Percentiles rank a stretch among this genome's conserved stretches.
These are phyloP conservation scores for Dendrolimus kikuchii DNA, from an alignment of 1,140 invertebrate genomes.

Conservation along the genomic window DNA sequence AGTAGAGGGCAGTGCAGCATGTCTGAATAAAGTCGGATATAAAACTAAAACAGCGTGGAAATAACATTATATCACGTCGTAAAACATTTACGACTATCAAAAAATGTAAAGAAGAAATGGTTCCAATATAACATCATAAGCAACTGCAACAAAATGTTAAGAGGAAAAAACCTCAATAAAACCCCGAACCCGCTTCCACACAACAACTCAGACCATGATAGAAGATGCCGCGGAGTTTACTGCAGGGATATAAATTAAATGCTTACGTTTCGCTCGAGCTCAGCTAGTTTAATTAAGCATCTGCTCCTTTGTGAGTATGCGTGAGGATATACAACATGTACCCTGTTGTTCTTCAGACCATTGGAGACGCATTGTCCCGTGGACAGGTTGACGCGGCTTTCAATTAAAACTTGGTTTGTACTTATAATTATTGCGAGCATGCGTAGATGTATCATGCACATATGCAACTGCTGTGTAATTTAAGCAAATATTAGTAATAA, in stretches of 20 bases:
- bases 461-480: too few relatives aligned
- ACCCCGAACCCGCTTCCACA: conserved; percentile 9
- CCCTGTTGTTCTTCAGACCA: conserved; percentile 32
- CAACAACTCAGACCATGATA: conserved; percentile 26
- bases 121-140: conserved; percentile 3
- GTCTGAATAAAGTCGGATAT: neutral
- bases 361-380: conserved; percentile 21
- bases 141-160: too few relatives aligned
- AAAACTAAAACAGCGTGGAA: conserved; percentile 11
- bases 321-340: conserved; percentile 56
- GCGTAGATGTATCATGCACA: too few relatives aligned
- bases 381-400: too few relatives aligned
- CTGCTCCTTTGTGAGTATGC: conserved; percentile 63
- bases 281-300: conserved; percentile 69
- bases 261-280: conserved; percentile 66
- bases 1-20: too few relatives aligned
- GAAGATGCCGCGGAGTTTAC: conserved; percentile 61
- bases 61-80: too few relatives aligned
- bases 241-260: conserved; percentile 71
- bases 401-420: too few relatives aligned
- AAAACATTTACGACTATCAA: too few relatives aligned
- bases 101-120: too few relatives aligned
- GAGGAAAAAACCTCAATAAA: too few relatives aligned
- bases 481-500: too few relatives aligned
- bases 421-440: too few relatives aligned